Conservation (phyloP, 2,888 invertebrate genomes). For the Caenorhabditis wallacei region DNA sequence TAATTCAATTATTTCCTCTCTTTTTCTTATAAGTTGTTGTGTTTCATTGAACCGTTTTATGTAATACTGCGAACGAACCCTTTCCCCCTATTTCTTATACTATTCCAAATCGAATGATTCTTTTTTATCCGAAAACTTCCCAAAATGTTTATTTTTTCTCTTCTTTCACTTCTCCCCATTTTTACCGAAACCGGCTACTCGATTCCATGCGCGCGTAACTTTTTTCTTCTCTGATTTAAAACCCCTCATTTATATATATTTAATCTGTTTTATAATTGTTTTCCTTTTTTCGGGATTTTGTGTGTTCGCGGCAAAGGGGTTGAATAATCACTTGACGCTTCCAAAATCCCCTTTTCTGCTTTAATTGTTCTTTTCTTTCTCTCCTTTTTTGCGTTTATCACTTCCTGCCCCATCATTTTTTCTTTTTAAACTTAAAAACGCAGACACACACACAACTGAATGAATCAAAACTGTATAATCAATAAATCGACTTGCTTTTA, state of each 20-base stretch:
- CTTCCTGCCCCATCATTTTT: slow-evolving; percentile 4
- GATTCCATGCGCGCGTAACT: slow-evolving; percentile 38
- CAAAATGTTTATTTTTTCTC: slow-evolving; percentile 4
- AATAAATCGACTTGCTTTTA: slow-evolving; percentile 4
- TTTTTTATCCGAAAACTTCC: slow-evolving; percentile 16
- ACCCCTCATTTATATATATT: too few species aligned
- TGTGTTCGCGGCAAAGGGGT: too few species aligned
- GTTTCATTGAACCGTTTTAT: slow-evolving; percentile 1
- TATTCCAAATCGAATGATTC: slow-evolving; percentile 10
- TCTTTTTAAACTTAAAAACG: background rate
- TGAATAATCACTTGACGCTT: too few species aligned
- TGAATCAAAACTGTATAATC: slow-evolving; percentile 26
- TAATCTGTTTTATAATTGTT: slow-evolving; percentile 9
- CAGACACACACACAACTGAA: slow-evolving; percentile 5
- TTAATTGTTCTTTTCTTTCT: slow-evolving; percentile 12
- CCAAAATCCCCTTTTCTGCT: background rate
- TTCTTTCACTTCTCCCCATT: background rate
- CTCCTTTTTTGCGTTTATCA: slow-evolving; percentile 35
- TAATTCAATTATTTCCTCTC: background rate
- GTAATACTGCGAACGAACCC: slow-evolving; percentile 31
- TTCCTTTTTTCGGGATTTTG: background rate
- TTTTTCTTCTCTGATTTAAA: slow-evolving; percentile 50
- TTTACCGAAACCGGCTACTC: slow-evolving; percentile 14
- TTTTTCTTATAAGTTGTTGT: slow-evolving; percentile 2
- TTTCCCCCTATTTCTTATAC: background rate